A percentile compares a stretch with the other conserved stretches of the same genome.
phyloP scores from a whole-genome alignment of 2,113 vertebrate species.

The Rousettus leschenaultii region DNA sequence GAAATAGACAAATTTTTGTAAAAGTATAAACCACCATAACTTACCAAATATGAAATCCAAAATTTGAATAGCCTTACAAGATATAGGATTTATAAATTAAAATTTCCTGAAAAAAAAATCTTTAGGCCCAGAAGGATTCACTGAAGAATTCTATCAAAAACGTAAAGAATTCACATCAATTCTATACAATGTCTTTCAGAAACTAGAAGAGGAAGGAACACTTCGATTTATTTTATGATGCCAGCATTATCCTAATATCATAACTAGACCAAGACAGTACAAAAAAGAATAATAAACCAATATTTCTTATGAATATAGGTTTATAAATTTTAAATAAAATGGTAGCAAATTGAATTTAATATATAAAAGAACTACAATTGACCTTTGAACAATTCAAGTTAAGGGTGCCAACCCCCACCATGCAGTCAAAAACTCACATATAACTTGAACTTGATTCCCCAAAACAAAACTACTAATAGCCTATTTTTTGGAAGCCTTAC shows the following conservation, averaged over 20 bases:
- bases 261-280: neutral
- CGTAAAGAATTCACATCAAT: neutral
- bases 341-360: neutral
- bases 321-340: neutral
- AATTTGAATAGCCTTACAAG: neutral
- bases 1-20: neutral
- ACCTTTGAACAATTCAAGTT: neutral
- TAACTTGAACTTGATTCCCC: neutral
- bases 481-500: neutral
- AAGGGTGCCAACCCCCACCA: neutral
- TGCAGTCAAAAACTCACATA: neutral
- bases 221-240: neutral
- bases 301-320: neutral
- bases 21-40: neutral
- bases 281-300: neutral
- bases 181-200: neutral
- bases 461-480: neutral
- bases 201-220: neutral
- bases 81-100: neutral
- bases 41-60: neutral
- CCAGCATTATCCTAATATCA: neutral
- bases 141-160: neutral
- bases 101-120: neutral
- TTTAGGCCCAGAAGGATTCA: neutral
- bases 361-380: neutral